Evolutionary conservation across 1,140 invertebrate genomes (phyloP).

Genomic region (Drosophila serrata): DNA sequence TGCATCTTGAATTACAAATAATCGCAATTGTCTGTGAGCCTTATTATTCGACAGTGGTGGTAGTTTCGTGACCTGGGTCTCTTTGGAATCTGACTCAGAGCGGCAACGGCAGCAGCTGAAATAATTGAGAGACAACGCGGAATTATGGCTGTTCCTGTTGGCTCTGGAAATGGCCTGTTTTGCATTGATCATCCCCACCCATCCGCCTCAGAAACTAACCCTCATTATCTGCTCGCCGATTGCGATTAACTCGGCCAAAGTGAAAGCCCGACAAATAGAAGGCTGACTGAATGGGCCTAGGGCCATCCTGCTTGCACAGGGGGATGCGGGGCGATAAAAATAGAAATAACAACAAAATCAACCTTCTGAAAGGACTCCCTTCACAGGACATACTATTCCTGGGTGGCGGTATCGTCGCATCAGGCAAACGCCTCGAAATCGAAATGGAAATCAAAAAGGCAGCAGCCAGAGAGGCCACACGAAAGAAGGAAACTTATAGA

Average conservation of each 20-base stretch:
- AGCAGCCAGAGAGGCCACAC: conserved; percentile 49
- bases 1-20: conserved; percentile 85
- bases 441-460: conserved; percentile 85
- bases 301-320: conserved; percentile 3
- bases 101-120: conserved; percentile 73
- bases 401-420: conserved; percentile 84
- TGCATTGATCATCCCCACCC: conserved; percentile 52
- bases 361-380: conserved; percentile 33
- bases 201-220: conserved; percentile 45
- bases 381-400: conserved; percentile 28
- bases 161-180: conserved; percentile 50
- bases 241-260: conserved; percentile 78
- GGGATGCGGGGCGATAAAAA: conserved; percentile 45
- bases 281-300: conserved; percentile 20
- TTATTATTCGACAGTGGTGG: conserved; percentile 36
- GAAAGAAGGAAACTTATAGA: conserved; percentile 26
- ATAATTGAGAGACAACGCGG: conserved; percentile 84
- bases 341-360: conserved; percentile 47
- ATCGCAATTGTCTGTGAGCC: conserved; percentile 75
- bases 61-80: conserved; percentile 16
- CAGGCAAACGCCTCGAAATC: conserved; percentile 84
- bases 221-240: conserved; percentile 73
- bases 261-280: conserved; percentile 73
- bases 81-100: conserved; percentile 17
- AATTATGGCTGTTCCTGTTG: conserved; percentile 55